phyloP scores from a whole-genome alignment of 1,140 invertebrate genomes.

The Hesperophylax magnus region DNA sequence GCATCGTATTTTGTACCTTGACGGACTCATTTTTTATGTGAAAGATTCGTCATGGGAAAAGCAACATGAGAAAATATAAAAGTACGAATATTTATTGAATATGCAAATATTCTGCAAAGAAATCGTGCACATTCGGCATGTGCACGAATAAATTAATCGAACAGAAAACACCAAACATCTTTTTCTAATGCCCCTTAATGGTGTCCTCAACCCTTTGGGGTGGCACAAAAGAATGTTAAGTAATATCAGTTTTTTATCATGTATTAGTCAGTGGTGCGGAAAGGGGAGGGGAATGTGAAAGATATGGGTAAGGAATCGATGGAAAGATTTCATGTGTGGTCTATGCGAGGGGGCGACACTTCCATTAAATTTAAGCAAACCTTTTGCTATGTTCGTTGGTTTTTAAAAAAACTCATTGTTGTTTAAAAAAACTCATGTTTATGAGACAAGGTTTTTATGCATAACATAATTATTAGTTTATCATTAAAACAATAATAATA shows the following conservation, averaged over 20 bases:
- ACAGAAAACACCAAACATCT: conserved; percentile 1
- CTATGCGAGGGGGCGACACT: neutral
- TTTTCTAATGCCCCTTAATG: conserved; percentile 9
- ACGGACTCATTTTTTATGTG: too few species aligned
- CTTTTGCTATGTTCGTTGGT: too few species aligned
- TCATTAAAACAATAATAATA: too few species aligned
- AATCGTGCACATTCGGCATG: neutral
- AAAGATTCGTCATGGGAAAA: neutral
- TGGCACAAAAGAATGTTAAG: conserved; percentile 7
- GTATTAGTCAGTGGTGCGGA: conserved; percentile 4
- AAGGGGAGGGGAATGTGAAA: neutral
- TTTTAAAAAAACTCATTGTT: too few species aligned
- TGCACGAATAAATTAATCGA: conserved; percentile 5
- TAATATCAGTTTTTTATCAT: conserved; percentile 4
- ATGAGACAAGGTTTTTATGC: too few species aligned
- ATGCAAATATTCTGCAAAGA: neutral
- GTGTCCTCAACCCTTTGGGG: neutral
- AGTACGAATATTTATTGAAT: neutral
- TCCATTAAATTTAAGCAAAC: too few species aligned
- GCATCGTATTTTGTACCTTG: too few species aligned
- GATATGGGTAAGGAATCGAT: neutral
- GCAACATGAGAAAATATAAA: neutral
- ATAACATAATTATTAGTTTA: too few species aligned
- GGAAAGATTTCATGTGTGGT: neutral
- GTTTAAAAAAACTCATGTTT: too few species aligned